Conservation (phyloP, 2,888 invertebrate species). For the Agelastica alni region DNA sequence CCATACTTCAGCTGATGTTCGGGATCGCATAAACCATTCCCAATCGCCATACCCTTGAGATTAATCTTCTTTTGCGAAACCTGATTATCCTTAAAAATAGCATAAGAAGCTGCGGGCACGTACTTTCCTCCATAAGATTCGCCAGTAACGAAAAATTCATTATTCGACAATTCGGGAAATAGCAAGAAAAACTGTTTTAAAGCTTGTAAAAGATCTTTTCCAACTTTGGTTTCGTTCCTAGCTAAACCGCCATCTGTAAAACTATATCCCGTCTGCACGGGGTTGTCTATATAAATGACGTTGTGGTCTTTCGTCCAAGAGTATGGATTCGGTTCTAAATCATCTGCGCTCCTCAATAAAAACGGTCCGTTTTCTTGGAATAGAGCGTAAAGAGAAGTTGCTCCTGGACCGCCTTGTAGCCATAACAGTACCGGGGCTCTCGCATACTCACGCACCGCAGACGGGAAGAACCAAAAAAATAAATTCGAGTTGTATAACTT, state of each 20-base stretch:
- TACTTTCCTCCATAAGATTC: conserved; percentile 86
- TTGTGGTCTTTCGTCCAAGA: conserved; percentile 33
- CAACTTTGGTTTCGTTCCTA: conserved; percentile 76
- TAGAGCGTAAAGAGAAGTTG: conserved; percentile 73
- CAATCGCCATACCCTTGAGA: conserved; percentile 70
- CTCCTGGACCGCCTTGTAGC: conserved; percentile 84
- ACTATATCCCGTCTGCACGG: conserved; percentile 89
- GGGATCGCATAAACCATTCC: conserved; percentile 63
- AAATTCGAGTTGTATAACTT: conserved; percentile 73
- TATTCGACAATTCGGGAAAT: conserved; percentile 71
- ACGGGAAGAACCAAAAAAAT: conserved; percentile 90
- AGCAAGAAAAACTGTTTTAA: conserved; percentile 79
- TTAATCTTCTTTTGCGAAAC: conserved; percentile 67
- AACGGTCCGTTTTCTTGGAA: conserved; percentile 84
- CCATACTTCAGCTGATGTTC: conserved; percentile 69
- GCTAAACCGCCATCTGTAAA: conserved; percentile 79
- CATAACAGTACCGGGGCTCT: conserved; percentile 75
- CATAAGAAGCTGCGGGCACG: conserved; percentile 74
- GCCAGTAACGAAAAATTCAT: conserved; percentile 83
- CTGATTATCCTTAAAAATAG: conserved; percentile 67
- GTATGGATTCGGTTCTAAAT: conserved; percentile 63
- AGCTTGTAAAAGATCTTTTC: conserved; percentile 74
- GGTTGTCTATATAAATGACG: conserved; percentile 86
- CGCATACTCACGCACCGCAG: conserved; percentile 58
- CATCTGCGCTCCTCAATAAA: conserved; percentile 32